Percentiles rank a stretch among this genome's conserved stretches.
These are phyloP conservation scores for Paedocypris micromegethes DNA, from an alignment of 2,797 vertebrate species.

Conservation along the genomic window DNA sequence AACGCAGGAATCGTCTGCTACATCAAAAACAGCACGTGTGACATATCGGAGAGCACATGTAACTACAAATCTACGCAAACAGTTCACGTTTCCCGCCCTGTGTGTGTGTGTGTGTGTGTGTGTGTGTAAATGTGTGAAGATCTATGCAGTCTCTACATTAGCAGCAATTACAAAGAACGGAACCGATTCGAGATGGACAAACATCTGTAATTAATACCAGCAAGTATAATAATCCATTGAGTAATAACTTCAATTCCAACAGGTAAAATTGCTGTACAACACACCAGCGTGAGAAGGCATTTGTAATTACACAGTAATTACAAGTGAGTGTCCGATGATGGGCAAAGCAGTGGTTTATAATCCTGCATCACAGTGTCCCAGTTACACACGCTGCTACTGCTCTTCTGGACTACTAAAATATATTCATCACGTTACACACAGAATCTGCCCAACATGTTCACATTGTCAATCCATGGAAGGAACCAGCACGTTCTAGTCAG, in stretches of 20 bases:
- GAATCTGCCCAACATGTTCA: too few species aligned
- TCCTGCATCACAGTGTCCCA: constrained; percentile 48
- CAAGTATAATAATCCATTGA: constrained; percentile 69
- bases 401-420: constrained; percentile 46
- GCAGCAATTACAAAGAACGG: constrained; percentile 60
- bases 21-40: constrained; percentile 60
- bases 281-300: constrained; percentile 61
- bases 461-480: neutral
- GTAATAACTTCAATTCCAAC: constrained; percentile 65
- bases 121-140: too few species aligned
- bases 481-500: neutral
- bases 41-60: too few species aligned
- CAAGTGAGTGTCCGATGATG: constrained; percentile 64
- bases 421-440: constrained; percentile 45
- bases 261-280: constrained; percentile 67
- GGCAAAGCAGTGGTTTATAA: constrained; percentile 48
- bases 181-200: constrained; percentile 51
- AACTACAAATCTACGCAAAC: neutral
- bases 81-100: constrained; percentile 20
- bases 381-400: constrained; percentile 51
- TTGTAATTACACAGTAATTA: constrained; percentile 78
- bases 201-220: constrained; percentile 58
- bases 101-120: too few species aligned
- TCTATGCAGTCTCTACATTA: constrained; percentile 53
- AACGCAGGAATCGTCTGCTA: constrained; percentile 60